Evolutionary conservation across 2,888 invertebrate genomes (phyloP).

Genomic region (Gasteruption jaculator): DNA sequence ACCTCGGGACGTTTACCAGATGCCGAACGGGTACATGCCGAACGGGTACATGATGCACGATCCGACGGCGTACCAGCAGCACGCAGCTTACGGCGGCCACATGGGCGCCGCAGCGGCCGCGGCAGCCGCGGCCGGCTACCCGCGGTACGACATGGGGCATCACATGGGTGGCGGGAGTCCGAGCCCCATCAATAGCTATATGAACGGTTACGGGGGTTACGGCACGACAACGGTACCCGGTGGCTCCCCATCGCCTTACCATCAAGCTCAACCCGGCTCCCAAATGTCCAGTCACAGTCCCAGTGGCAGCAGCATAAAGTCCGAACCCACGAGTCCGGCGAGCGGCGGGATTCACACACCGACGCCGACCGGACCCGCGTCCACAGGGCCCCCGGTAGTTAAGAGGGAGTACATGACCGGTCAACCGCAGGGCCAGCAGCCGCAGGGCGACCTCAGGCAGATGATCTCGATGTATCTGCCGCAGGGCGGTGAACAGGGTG

Average conservation of each 20-base stretch:
- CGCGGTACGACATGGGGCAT: slow-evolving; percentile 85
- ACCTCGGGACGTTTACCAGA: slow-evolving; percentile 77
- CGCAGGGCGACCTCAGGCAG: slow-evolving; percentile 62
- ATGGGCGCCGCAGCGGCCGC: slow-evolving; percentile 56
- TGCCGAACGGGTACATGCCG: slow-evolving; percentile 95
- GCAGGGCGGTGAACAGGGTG: slow-evolving; percentile 63
- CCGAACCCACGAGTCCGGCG: slow-evolving; percentile 81
- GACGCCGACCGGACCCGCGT: slow-evolving; percentile 52
- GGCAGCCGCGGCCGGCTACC: slow-evolving; percentile 62
- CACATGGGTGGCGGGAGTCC: slow-evolving; percentile 69
- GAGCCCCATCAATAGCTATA: slow-evolving; percentile 76
- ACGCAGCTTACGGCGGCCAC: slow-evolving; percentile 61
- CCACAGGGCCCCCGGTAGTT: slow-evolving; percentile 31
- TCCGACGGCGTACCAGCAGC: slow-evolving; percentile 75
- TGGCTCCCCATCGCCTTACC: slow-evolving; percentile 69
- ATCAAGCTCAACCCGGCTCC: slow-evolving; percentile 63
- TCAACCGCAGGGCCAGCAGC: slow-evolving; percentile 57
- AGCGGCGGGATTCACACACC: slow-evolving; percentile 59
- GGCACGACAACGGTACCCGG: slow-evolving; percentile 62
- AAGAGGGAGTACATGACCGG: slow-evolving; percentile 48
- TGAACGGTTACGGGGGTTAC: slow-evolving; percentile 67
- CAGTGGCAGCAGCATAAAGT: slow-evolving; percentile 83
- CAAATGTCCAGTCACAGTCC: slow-evolving; percentile 73
- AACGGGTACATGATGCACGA: slow-evolving; percentile 93
- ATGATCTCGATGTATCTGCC: slow-evolving; percentile 76